Conservation (phyloP, 92 coral and sea anemone genomes). For the Nematostella vectensis region DNA sequence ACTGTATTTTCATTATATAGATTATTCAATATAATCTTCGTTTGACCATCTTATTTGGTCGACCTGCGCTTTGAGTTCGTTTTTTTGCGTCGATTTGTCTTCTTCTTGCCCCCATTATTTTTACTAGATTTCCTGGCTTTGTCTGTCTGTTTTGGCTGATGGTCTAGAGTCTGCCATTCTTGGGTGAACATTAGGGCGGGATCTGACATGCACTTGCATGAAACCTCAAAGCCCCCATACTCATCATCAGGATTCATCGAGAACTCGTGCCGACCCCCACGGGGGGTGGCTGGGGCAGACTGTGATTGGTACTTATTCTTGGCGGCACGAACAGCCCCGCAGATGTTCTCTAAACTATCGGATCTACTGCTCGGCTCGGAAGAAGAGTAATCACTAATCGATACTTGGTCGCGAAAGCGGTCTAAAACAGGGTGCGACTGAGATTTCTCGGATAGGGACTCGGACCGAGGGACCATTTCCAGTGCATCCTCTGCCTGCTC, state of each 20-base stretch:
- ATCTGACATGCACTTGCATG: slow-evolving; percentile 75
- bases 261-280: slow-evolving; percentile 84
- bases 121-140: slow-evolving; percentile 28
- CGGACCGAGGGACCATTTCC: slow-evolving; percentile 44
- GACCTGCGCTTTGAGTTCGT: slow-evolving; percentile 9
- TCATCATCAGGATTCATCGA: slow-evolving; percentile 46
- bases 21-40: too few relatives aligned
- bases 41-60: too few relatives aligned
- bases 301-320: slow-evolving; percentile 31
- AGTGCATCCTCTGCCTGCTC: slow-evolving; percentile 85
- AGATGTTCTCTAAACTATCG: slow-evolving; percentile 47
- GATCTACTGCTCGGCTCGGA: slow-evolving; percentile 50
- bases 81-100: slow-evolving; percentile 20
- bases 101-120: slow-evolving; percentile 30
- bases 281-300: slow-evolving; percentile 99
- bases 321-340: neutral
- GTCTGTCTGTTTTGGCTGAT: slow-evolving; percentile 3
- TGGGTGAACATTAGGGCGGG: slow-evolving; percentile 61
- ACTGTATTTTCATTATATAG: too few relatives aligned
- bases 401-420: slow-evolving; percentile 21
- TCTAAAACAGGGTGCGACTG: slow-evolving; percentile 18
- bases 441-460: slow-evolving; percentile 8
- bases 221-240: slow-evolving; percentile 38
- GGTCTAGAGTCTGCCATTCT: slow-evolving; percentile 24
- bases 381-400: slow-evolving; percentile 29